phyloP scores from a whole-genome alignment of 2,113 vertebrate species.

The Eulemur rufifrons region DNA sequence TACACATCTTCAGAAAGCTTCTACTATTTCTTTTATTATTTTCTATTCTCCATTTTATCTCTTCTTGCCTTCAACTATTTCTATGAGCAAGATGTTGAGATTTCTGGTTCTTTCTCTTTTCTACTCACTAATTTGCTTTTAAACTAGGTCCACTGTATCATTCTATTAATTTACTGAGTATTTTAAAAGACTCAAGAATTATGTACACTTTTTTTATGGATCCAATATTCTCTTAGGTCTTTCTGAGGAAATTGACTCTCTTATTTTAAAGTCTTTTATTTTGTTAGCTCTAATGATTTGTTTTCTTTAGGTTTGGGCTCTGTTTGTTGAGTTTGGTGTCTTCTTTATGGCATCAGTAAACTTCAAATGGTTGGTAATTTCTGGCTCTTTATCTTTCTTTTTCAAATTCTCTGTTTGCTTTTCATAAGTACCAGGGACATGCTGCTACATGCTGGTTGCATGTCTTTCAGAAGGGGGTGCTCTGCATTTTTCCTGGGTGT shows the following conservation, averaged over 20 bases:
- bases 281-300: background rate
- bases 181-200: background rate
- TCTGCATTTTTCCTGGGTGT: background rate
- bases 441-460: background rate
- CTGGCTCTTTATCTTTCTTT: background rate
- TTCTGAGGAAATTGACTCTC: background rate
- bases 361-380: background rate
- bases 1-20: background rate
- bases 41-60: background rate
- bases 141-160: background rate
- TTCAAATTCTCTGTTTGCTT: background rate
- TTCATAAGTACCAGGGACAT: background rate
- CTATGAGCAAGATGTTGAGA: background rate
- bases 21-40: background rate
- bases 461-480: background rate
- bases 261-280: background rate
- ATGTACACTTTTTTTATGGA: background rate
- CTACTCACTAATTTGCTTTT: background rate
- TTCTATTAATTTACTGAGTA: background rate
- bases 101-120: background rate
- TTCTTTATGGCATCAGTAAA: background rate
- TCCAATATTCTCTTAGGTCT: background rate
- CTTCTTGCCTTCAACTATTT: background rate
- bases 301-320: background rate
- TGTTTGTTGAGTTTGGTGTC: background rate